Conservation (phyloP, 2,113 vertebrate species). For the Geococcyx californianus region DNA sequence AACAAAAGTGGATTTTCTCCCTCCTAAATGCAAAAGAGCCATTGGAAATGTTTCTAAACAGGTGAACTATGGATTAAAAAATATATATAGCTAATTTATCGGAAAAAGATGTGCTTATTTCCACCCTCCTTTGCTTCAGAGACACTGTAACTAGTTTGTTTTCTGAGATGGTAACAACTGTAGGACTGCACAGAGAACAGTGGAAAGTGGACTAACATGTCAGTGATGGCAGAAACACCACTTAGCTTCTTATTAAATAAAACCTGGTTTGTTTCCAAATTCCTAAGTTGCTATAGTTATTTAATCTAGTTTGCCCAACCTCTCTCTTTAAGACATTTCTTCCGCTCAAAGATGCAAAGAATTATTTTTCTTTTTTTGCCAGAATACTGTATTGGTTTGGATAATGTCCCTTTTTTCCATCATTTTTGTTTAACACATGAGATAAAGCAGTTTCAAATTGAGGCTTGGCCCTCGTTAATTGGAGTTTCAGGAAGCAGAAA, state of each 20-base stretch:
- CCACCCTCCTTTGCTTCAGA: background rate
- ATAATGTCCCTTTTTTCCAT: background rate
- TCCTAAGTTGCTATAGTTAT: background rate
- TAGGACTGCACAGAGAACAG: background rate
- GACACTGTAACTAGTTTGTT: background rate
- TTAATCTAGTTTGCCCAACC: slow-evolving; percentile 29
- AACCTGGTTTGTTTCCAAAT: background rate
- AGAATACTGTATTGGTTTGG: slow-evolving; percentile 10
- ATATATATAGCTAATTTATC: background rate
- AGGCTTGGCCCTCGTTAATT: slow-evolving; percentile 57
- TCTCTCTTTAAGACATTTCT: slow-evolving; percentile 15
- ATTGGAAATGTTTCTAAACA: background rate
- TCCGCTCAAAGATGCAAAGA: background rate
- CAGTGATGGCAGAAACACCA: slow-evolving; percentile 4
- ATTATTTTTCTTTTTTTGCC: background rate
- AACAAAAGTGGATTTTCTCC: background rate
- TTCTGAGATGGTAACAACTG: background rate
- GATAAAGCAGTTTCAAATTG: slow-evolving; percentile 48
- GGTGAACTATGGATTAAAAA: background rate
- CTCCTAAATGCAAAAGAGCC: background rate
- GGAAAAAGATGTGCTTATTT: background rate
- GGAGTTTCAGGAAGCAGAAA: slow-evolving; percentile 66
- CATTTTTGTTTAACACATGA: background rate
- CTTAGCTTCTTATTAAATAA: slow-evolving; percentile 23
- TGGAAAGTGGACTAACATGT: background rate